Evolutionary conservation across 2,888 invertebrate species (phyloP), one percentile per base, ranked within the genome.

Genomic region (Drosophila infuscata): DNA sequence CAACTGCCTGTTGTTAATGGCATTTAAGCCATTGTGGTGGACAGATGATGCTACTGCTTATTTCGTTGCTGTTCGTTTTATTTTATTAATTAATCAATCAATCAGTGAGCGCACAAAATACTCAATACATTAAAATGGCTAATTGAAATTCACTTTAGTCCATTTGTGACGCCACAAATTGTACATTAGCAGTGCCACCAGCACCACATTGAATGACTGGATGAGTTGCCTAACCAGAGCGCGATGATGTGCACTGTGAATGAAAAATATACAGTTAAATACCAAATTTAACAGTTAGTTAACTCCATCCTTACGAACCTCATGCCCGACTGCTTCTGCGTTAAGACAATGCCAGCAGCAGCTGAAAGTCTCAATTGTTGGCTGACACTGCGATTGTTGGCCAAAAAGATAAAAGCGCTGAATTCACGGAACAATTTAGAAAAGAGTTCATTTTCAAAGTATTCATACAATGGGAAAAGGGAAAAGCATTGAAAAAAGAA

Each of bases 121-220:
- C 82, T 74, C 79, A 76, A 73, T 74, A 59, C 69, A 67, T 87
- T 79, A 84, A 69, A 76, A 41, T 51, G 74, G 70, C 81, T 83
- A 83, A 79, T 91, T 87, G 74, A 92, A 91, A 83, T 83, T 92
- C 64, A 92, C 88, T 88, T 92, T 92, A n/a, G 92, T 90, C 92
- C 92, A 92, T 82, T 92, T 92, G 81, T 90, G 92, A 52, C 92
- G 91, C 92, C 93, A 92, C 73, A 92, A 82, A 82, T 91, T 92
- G 74, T 90, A 92, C 82, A 92, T 84, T 65, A 92, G 63, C 64
- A 92, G 68, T 7, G 89, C 92, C 36, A 92, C 91, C 65, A 92
- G 79, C 56, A 92, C 89, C 56, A 93, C 88, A 79, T 92, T 92
- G 15, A 83, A 88, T 25, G 90, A 91, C 82, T 92, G 90, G 68